Evolutionary conservation across 2,888 invertebrate species (phyloP), one percentile per base, ranked within the genome.

Genomic region (Schrankia costaestrigalis): DNA sequence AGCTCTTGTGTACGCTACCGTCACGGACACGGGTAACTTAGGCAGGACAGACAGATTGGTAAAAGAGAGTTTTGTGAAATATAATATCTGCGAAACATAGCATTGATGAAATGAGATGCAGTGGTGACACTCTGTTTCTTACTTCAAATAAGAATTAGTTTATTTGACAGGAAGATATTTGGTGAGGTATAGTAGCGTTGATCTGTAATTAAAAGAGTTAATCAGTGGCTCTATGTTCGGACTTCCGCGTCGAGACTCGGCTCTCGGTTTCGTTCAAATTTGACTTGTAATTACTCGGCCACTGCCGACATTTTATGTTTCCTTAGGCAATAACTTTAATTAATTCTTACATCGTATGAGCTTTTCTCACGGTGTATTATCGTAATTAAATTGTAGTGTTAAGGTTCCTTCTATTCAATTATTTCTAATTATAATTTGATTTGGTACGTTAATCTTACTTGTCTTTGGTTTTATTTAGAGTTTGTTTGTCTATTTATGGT

Each of bases 321-420:
- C 80, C 81, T 79, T 71, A 65, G 65, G 58, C 78, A 71, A 81
- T 83, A 81, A 83, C 61, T 74, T 78, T 80, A 84, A 84, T 83
- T 82, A 82, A 79, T 80, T 82, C 71, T 69, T 65, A 71, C 66
- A 63, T 68, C 68, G 67, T 44, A 63, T 67, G 65, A 69, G 63
- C 65, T 76, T 77, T 82, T 85, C 84, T 82, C 84, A 83, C 82
- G 80, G 61, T 60, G 56, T 57, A 62, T 71, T 73, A 74, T 68
- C 61, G 58, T 66, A 61, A 68, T 72, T 68, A 68, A 59, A 58
- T 66, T 66, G 46, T 51, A 43, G 45, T 53, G 29, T 43, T 58
- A 46, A 58, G 41, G 54, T 54, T 56, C 31, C 54, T 52, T 45
- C 45, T 37, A 44, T 49, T 46, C 42, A 45, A 46, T 51, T 58